These are phyloP conservation scores for Calidris pygmaea DNA, from an alignment of 2,113 vertebrate species.

Conservation along the genomic window DNA sequence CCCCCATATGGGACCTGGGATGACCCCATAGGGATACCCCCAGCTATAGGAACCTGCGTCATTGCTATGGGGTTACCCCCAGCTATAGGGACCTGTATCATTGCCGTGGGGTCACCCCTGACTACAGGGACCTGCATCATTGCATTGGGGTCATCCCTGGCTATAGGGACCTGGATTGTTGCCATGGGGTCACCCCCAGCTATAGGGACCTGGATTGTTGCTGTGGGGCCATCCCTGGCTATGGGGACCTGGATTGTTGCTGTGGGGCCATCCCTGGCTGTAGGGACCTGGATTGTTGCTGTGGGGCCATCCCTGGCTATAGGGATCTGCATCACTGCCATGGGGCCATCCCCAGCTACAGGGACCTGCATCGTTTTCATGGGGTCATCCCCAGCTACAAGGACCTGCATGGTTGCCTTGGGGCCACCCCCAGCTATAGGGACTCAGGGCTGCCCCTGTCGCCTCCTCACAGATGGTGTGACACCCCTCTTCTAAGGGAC, in stretches of 20 bases:
- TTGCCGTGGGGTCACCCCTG: neutral
- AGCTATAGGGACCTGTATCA: neutral
- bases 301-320: rapidly evolving
- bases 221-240: rapidly evolving
- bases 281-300: rapidly evolving
- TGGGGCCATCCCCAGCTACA: too few species aligned
- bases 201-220: rapidly evolving
- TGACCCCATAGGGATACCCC: neutral
- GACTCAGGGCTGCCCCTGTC: neutral
- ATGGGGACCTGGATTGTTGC: neutral
- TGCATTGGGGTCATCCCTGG: neutral
- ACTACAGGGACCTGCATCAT: neutral
- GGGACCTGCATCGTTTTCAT: too few species aligned
- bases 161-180: neutral
- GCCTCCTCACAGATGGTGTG: rapidly evolving
- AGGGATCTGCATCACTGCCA: neutral
- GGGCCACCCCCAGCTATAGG: neutral
- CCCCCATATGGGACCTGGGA: too few species aligned
- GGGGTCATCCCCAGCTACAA: neutral
- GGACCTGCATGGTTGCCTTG: rapidly evolving
- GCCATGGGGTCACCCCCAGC: neutral
- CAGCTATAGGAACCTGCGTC: neutral
- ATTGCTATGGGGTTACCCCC: neutral
- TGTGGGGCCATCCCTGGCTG: neutral
- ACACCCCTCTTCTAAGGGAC: neutral